phyloP scores from a whole-genome alignment of 1,140 invertebrate genomes.

The Hylaeus volcanicus region DNA sequence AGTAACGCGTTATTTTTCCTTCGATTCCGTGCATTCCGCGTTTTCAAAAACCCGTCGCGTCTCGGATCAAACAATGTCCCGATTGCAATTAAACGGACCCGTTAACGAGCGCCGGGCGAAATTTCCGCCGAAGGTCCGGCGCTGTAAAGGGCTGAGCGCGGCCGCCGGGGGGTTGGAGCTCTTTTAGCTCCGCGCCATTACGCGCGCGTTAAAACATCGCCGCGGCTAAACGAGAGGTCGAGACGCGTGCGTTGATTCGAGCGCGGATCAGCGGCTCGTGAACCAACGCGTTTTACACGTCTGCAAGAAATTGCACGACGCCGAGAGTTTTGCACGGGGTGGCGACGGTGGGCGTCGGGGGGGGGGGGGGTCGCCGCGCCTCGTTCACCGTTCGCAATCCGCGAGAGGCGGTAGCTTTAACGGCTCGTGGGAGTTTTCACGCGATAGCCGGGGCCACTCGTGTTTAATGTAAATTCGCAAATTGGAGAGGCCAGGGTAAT shows the following conservation, averaged over 20 bases:
- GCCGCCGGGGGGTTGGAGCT: neutral
- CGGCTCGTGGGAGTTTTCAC: slow-evolving; percentile 58
- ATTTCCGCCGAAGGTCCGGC: neutral
- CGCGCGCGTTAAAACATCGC: neutral
- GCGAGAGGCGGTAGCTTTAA: slow-evolving; percentile 18
- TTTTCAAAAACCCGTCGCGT: too few species aligned
- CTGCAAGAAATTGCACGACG: slow-evolving; percentile 37
- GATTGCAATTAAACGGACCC: neutral
- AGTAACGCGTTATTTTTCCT: too few species aligned
- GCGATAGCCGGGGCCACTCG: slow-evolving; percentile 54
- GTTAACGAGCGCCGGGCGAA: neutral
- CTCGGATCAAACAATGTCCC: neutral
- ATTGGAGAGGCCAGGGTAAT: slow-evolving; percentile 70
- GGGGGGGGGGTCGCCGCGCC: too few species aligned
- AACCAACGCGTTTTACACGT: slow-evolving; percentile 43
- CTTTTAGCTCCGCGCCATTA: neutral
- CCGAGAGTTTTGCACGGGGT: slow-evolving; percentile 7
- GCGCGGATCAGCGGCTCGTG: slow-evolving; percentile 35
- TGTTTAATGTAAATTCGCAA: slow-evolving; percentile 72
- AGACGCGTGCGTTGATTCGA: neutral
- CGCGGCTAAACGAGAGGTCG: neutral
- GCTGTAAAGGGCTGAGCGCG: neutral
- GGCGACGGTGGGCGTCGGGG: neutral
- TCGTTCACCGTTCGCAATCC: slow-evolving; percentile 30
- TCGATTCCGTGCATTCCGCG: too few species aligned